Evolutionary conservation across 2,113 vertebrate genomes (phyloP), one percentile per base, ranked within the genome.

Genomic region (Columba janthina): DNA sequence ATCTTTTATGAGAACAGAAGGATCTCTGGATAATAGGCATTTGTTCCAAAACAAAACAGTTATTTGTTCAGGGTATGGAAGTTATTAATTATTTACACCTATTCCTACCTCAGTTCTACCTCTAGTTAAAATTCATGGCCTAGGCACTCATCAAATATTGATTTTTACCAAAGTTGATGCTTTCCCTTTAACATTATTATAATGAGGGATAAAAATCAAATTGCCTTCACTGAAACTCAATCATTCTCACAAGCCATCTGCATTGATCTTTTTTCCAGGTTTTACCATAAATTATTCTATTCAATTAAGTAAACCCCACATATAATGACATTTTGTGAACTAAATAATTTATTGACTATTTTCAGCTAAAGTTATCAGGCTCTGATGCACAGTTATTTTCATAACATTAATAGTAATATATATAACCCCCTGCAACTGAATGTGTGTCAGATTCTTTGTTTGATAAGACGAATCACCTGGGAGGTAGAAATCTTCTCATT

Each of bases 101-200:
- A 91, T 85, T 97, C 87, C 91, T 95, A 95, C 95, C 96, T 97
- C 97, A 90, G 76, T 93, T 89, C 97, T 97, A 97, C 97, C 96
- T 97, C 97, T 98, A 91, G 95, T 98, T 98, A 98, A 98, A 97
- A 99, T 98, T 98, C 98, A 98, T 96, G 97, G 98, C 97, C 97
- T 93, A 96, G 98, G 96, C 96, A 74, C 98, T 98, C 97, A 97
- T 99, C 98, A 99, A 99, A 99, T 99, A 99, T 99, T 98, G 98
- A 99, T 99, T 98, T 98, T 97, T 98, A 97, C 97, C 98, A 98
- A 97, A 97, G 96, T 96, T 97, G 98, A 97, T 98, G 97, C 96
- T 97, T 98, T 97, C 96, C 97, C 98, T 98, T 98, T 98, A 98
- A 98, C 97, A 97, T 98, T 98, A 97, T 98, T 98, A 98, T 98